Base-by-base conservation (phyloP, 2,113 vertebrate species). In the Campylorhamphus procurvoides region DNA sequence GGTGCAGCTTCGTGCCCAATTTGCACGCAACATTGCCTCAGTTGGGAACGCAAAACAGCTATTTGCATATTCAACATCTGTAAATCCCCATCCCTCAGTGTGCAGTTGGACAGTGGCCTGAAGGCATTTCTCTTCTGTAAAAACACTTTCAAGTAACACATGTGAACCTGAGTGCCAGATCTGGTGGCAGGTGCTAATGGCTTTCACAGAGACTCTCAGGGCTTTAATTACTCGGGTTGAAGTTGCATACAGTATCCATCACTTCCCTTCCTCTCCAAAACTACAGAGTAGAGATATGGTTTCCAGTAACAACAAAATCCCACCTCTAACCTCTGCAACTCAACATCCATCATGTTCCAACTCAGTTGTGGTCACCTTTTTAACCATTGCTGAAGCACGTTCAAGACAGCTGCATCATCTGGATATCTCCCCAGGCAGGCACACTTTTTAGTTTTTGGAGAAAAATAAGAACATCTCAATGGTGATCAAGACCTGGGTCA, bases 131-230 rank as follows among this genome's bases (percentile, higher is more conserved):
- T 83, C 56, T 72, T 75, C 59, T 58, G 39, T 47, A 89, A 91
- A 90, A 77, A 31, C 27, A 49, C 87, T 93, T 91, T 75, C 68
- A 63, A 92, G 53, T 64, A 93, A 81, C 83, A 64, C 28, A 60
- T n/a, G 73, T 25, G 76, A 93, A 49, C 52, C 52, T 13, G 28
- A 78, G 15, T 12, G 60, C 79, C 83, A 84, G 80, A 87, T 35
- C 52, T 79, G 7, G 42, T 50, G 86, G 88, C 93, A 96, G 93
- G 90, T 93, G 96, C 85, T 94, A 96, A 93, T 9, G 37, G 84
- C 83, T 93, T 93, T 75, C 80, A 86, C 76, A 92, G 93, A 93
- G 66, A 53, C 69, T 64, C 44, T 88, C 88, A 63, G 71, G 72
- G 55, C 91, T 91, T 91, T 88, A 93, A 86, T 97, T 86, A 90